Evolutionary conservation across 2,797 vertebrate genomes (phyloP).

Genomic region (Tympanoctomys barrerae): DNA sequence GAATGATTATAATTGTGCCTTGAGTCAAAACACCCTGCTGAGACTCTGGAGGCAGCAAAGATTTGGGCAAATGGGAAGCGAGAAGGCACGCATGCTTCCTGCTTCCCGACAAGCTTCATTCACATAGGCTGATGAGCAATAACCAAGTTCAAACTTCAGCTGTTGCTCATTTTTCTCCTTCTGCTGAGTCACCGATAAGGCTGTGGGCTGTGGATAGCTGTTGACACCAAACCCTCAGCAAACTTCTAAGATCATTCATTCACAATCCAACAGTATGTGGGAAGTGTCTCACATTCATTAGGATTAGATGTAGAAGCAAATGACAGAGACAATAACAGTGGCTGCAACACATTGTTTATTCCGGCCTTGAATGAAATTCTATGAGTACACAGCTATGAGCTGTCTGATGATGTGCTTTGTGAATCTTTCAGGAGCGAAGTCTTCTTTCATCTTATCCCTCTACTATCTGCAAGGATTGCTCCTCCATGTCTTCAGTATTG

Average conservation of each 20-base stretch:
- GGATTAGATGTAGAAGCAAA: not conserved
- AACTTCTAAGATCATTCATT: slow-evolving; percentile 39
- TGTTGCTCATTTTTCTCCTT: slow-evolving; percentile 13
- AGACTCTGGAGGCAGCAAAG: not conserved
- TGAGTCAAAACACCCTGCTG: not conserved
- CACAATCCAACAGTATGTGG: not conserved
- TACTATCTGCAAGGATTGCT: not conserved
- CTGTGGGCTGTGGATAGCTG: slow-evolving; percentile 68
- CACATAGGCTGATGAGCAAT: slow-evolving; percentile 23
- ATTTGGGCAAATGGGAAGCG: no score
- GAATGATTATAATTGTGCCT: not conserved
- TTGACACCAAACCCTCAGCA: slow-evolving; percentile 48
- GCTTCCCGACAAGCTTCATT: slow-evolving; percentile 8
- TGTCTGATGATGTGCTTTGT: not conserved
- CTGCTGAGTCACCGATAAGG: slow-evolving; percentile 69
- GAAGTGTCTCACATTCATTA: not conserved
- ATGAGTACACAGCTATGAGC: not conserved
- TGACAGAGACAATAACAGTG: not conserved
- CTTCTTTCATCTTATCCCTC: not conserved
- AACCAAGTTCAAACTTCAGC: slow-evolving; percentile 58
- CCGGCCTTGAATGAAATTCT: slow-evolving; percentile 1
- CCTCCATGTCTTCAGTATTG: not conserved
- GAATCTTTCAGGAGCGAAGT: not conserved
- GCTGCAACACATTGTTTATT: not conserved
- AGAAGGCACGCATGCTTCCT: not conserved